Conservation (phyloP, 1,140 invertebrate genomes). For the Ectropis grisescens region DNA sequence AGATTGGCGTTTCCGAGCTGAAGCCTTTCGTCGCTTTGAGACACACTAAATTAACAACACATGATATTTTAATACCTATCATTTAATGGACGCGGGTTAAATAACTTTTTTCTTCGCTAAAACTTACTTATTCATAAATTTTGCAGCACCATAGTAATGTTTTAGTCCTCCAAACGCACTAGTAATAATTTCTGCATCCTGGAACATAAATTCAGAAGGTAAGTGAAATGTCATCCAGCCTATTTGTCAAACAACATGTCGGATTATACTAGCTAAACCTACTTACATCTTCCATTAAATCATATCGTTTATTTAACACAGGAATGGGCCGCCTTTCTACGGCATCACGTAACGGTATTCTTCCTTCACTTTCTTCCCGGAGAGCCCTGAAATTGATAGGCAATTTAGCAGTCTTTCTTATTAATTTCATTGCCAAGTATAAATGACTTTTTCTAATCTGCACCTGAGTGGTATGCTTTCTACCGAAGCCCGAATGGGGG, state of each 20-base stretch:
- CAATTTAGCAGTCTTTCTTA: too few relatives aligned
- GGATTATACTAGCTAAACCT: too few relatives aligned
- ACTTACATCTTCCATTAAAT: too few relatives aligned
- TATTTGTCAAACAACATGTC: too few relatives aligned
- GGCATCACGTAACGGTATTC: constrained; percentile 74
- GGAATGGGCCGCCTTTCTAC: constrained; percentile 74
- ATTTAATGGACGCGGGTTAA: too few relatives aligned
- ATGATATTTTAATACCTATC: too few relatives aligned
- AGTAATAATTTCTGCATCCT: constrained; percentile 29
- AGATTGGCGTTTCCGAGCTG: constrained; percentile 54
- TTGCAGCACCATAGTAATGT: constrained; percentile 55
- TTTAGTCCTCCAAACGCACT: constrained; percentile 18
- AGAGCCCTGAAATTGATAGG: constrained; percentile 34
- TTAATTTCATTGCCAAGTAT: too few relatives aligned
- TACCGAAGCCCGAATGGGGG: constrained; percentile 48
- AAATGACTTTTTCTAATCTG: too few relatives aligned
- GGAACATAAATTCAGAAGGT: constrained; percentile 7
- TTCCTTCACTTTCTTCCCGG: constrained; percentile 38
- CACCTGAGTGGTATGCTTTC: constrained; percentile 60
- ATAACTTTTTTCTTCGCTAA: too few relatives aligned
- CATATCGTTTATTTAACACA: constrained; percentile 27
- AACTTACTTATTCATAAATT: constrained; percentile 45
- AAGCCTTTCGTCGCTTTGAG: constrained; percentile 38
- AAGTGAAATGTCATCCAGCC: too few relatives aligned
- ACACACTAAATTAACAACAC: too few relatives aligned